A percentile compares a stretch with the other conserved stretches of the same genome.
Evolutionary conservation across 2,888 invertebrate genomes (phyloP).

Genomic region (Mantis religiosa): DNA sequence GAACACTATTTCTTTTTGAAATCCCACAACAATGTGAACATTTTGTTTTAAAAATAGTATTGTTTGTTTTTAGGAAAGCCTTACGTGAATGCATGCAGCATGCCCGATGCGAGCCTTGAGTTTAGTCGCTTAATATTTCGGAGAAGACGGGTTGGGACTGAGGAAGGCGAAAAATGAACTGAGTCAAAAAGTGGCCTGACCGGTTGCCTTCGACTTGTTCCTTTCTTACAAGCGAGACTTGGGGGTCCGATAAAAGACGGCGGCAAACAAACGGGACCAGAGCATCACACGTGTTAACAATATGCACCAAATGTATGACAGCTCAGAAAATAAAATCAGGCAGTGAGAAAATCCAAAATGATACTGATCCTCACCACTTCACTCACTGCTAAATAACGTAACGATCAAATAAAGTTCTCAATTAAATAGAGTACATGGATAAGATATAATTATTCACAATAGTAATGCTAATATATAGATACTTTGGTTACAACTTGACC

Average conservation of each 20-base stretch:
- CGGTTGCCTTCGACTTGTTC: neutral
- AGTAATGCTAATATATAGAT: too few species aligned
- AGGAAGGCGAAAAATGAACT: neutral
- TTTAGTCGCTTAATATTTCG: neutral
- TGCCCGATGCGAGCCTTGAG: neutral
- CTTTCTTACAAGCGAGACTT: neutral
- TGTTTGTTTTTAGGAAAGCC: neutral
- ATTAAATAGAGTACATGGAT: too few species aligned
- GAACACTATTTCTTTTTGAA: neutral
- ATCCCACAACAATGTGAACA: neutral
- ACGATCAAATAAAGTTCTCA: too few species aligned
- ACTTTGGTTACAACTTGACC: too few species aligned
- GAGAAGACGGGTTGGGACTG: neutral
- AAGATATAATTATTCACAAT: too few species aligned
- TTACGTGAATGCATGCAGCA: neutral
- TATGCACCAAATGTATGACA: too few species aligned
- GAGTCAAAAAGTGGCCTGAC: neutral
- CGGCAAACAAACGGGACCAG: neutral
- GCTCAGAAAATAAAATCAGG: too few species aligned
- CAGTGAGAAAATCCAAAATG: too few species aligned
- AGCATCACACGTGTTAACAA: neutral
- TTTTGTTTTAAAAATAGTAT: neutral
- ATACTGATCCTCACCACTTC: too few species aligned
- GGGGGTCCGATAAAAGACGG: neutral
- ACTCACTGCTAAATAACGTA: too few species aligned